Evolutionary conservation across 2,797 vertebrate genomes (phyloP).

Genomic region (Pachyuromys duprasi): DNA sequence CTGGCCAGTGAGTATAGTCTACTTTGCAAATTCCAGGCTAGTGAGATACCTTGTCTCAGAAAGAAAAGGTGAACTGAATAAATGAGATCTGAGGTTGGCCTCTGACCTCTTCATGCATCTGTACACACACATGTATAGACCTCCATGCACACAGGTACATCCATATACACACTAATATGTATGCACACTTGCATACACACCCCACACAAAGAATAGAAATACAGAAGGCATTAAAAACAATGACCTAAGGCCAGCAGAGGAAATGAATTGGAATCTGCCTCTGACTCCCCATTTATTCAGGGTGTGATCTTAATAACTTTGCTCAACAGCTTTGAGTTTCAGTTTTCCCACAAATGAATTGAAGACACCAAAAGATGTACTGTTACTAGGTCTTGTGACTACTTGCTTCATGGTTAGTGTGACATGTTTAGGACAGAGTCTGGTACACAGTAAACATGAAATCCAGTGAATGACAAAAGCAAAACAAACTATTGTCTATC

Average conservation of each 20-base stretch:
- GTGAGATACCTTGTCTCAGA: too few species aligned
- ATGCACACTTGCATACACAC: background rate
- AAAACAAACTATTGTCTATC: background rate
- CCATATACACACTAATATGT: background rate
- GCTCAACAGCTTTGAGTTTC: background rate
- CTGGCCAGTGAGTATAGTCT: background rate
- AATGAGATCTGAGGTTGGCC: background rate
- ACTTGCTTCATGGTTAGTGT: background rate
- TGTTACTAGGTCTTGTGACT: background rate
- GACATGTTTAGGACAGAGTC: background rate
- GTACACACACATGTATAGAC: background rate
- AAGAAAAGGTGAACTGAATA: background rate
- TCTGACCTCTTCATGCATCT: background rate
- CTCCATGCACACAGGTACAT: background rate
- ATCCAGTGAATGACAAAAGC: background rate
- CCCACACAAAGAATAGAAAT: background rate
- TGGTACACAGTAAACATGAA: background rate
- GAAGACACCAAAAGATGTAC: background rate
- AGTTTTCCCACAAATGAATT: background rate
- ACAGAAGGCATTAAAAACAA: background rate
- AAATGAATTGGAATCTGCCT: background rate
- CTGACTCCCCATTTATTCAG: background rate
- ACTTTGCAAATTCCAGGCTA: background rate
- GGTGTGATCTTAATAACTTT: background rate
- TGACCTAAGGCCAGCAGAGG: background rate